Evolutionary conservation across 2,797 vertebrate species (phyloP).

Genomic region (Anas bahamensis): DNA sequence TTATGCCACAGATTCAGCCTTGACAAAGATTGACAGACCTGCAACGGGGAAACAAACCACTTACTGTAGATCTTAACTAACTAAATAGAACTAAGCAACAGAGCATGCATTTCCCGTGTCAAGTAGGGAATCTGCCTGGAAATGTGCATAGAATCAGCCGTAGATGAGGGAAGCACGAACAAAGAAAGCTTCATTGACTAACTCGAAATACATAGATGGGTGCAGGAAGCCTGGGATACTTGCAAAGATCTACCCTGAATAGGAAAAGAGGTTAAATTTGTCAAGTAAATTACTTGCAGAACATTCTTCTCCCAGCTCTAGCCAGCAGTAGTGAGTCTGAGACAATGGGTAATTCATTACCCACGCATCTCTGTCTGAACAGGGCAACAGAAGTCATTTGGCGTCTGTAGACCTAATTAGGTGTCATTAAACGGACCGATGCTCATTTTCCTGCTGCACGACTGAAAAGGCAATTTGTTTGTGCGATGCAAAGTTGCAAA

Average conservation of each 20-base stretch:
- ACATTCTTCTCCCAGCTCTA: neutral
- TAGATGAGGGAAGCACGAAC: neutral
- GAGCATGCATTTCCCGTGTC: neutral
- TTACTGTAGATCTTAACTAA: neutral
- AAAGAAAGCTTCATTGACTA: neutral
- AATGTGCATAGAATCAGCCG: neutral
- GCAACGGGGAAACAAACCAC: neutral
- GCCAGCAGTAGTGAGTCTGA: neutral
- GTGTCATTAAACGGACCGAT: neutral
- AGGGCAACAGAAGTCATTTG: constrained; percentile 16
- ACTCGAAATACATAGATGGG: neutral
- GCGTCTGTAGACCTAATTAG: neutral
- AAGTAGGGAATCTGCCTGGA: neutral
- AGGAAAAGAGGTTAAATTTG: neutral
- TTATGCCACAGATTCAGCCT: neutral
- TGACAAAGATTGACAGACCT: neutral
- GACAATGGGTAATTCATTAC: constrained; percentile 26
- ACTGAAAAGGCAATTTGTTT: constrained; percentile 7
- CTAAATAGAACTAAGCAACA: neutral
- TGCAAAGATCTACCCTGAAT: neutral
- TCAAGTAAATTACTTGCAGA: neutral
- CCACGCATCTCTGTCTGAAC: neutral
- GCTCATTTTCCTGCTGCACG: neutral
- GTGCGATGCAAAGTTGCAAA: neutral
- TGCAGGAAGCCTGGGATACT: neutral